phyloP scores from a whole-genome alignment of 2,888 invertebrate species.

The Drosophila eohydei region DNA sequence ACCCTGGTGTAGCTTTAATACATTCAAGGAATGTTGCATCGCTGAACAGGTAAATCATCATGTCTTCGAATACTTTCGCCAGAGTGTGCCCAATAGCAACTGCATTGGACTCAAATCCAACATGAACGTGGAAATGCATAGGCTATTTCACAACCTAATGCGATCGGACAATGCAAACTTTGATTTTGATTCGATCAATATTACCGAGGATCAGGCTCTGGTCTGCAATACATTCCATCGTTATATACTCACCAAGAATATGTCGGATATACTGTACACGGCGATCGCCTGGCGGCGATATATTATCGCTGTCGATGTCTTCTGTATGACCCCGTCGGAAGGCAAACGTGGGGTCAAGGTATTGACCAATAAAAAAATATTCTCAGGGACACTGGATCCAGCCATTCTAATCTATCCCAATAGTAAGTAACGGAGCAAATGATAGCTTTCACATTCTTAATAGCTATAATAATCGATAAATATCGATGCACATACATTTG shows the following conservation, averaged over 20 bases:
- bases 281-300: slow-evolving; percentile 53
- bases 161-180: slow-evolving; percentile 54
- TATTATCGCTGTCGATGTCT: slow-evolving; percentile 62
- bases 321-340: slow-evolving; percentile 9
- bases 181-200: slow-evolving; percentile 46
- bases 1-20: slow-evolving; percentile 52
- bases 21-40: slow-evolving; percentile 47
- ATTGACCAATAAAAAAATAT: slow-evolving; percentile 41
- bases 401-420: slow-evolving; percentile 68
- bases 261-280: slow-evolving; percentile 50
- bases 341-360: slow-evolving; percentile 20
- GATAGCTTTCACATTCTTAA: no score
- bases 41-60: slow-evolving; percentile 41
- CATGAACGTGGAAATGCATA: slow-evolving; percentile 51
- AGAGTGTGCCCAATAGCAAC: neutral
- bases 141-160: slow-evolving; percentile 44
- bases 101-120: slow-evolving; percentile 50
- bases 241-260: slow-evolving; percentile 60
- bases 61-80: slow-evolving; percentile 62
- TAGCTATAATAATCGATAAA: neutral
- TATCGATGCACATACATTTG: neutral
- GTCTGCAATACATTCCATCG: slow-evolving; percentile 75
- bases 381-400: slow-evolving; percentile 70
- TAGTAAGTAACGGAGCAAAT: slow-evolving; percentile 42
- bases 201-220: slow-evolving; percentile 46